Evolutionary conservation across 2,888 invertebrate genomes (phyloP).

Genomic region (Eurytoma adleriae): DNA sequence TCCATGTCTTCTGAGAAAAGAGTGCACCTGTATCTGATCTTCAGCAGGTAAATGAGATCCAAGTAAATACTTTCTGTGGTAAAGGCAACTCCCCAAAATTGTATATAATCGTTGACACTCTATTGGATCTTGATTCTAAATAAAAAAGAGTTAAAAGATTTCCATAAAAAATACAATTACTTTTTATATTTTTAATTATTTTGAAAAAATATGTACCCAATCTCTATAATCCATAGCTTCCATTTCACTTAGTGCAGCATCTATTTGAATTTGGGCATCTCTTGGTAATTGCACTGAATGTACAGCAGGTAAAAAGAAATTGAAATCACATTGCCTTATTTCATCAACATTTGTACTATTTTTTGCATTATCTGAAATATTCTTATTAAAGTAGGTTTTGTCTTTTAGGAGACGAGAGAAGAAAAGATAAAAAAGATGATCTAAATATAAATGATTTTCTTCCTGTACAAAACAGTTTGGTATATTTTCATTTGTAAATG

Average conservation of each 20-base stretch:
- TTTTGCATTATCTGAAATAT: conserved; percentile 44
- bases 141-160: conserved; percentile 11
- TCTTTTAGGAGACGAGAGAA: conserved; percentile 56
- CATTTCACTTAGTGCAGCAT: conserved; percentile 91
- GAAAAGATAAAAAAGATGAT: conserved; percentile 80
- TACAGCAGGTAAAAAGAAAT: conserved; percentile 82
- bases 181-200: neutral
- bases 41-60: conserved; percentile 87
- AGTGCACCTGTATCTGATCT: conserved; percentile 86
- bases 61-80: conserved; percentile 83
- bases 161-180: conserved; percentile 21
- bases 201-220: conserved; percentile 76
- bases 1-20: conserved; percentile 86
- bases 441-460: conserved; percentile 79
- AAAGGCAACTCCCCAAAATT: conserved; percentile 82
- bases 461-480: conserved; percentile 78
- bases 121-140: conserved; percentile 86
- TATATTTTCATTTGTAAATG: conserved; percentile 81
- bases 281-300: conserved; percentile 83
- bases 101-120: conserved; percentile 85
- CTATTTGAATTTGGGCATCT: conserved; percentile 88
- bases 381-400: conserved; percentile 23
- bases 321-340: conserved; percentile 76
- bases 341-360: conserved; percentile 55
- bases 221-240: conserved; percentile 94